phyloP scores from a whole-genome alignment of 2,888 invertebrate species.

The Palloptera scutellata region DNA sequence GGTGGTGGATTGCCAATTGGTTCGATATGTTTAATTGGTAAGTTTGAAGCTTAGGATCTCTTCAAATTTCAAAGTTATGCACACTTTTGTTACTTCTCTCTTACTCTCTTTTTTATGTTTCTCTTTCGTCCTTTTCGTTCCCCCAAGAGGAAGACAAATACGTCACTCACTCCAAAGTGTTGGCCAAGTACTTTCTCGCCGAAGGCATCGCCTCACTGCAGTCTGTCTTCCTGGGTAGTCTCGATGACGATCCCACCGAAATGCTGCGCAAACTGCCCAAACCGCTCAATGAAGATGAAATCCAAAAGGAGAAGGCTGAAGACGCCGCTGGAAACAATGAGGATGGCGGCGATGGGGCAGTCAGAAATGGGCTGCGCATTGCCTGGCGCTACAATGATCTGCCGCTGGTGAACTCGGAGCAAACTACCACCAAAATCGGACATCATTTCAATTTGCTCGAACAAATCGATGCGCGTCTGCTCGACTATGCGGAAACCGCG shows the following conservation, averaged over 20 bases:
- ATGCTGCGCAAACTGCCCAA: slow-evolving; percentile 73
- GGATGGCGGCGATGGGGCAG: slow-evolving; percentile 49
- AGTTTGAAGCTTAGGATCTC: slow-evolving; percentile 42
- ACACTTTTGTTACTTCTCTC: neutral
- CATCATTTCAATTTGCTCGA: slow-evolving; percentile 85
- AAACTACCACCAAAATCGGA: slow-evolving; percentile 69
- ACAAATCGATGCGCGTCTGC: slow-evolving; percentile 70
- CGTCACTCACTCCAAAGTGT: slow-evolving; percentile 78
- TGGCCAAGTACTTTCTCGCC: slow-evolving; percentile 87
- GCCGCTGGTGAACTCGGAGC: slow-evolving; percentile 67
- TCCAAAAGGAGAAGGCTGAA: slow-evolving; percentile 39
- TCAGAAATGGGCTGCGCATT: slow-evolving; percentile 77
- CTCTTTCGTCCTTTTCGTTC: neutral
- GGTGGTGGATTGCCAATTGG: slow-evolving; percentile 79
- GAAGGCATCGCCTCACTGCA: slow-evolving; percentile 84
- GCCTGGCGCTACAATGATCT: slow-evolving; percentile 90
- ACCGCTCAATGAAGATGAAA: slow-evolving; percentile 54
- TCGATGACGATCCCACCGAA: slow-evolving; percentile 73
- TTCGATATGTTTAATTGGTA: slow-evolving; percentile 76
- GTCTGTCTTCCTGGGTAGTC: slow-evolving; percentile 75
- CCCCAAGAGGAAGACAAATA: slow-evolving; percentile 84
- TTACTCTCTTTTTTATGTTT: neutral
- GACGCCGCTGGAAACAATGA: slow-evolving; percentile 25
- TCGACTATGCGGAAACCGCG: slow-evolving; percentile 69
- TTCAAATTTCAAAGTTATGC: too few relatives aligned